phyloP scores from a whole-genome alignment of 1,140 invertebrate genomes.

The Chelonus insularis region DNA sequence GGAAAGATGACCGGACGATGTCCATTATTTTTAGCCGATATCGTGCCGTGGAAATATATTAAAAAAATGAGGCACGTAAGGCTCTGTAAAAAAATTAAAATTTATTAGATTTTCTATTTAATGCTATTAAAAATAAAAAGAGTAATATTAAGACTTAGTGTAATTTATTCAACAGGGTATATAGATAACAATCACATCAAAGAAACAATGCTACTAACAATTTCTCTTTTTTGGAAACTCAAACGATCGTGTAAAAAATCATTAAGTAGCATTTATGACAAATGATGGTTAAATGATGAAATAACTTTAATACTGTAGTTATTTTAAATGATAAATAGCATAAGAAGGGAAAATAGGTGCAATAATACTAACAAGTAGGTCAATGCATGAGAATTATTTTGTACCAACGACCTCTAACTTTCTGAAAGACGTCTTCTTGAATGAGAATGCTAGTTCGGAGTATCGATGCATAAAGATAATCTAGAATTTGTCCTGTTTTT shows the following conservation, averaged over 20 bases:
- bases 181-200: not conserved
- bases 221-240: not conserved
- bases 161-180: not conserved
- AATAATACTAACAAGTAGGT: constrained; percentile 31
- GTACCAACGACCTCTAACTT: constrained; percentile 13
- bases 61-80: constrained; percentile 45
- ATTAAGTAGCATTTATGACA: too few species aligned
- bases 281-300: too few species aligned
- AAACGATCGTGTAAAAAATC: too few species aligned
- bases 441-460: not conserved
- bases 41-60: constrained; percentile 16
- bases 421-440: not conserved
- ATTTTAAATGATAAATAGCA: too few species aligned
- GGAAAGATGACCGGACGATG: not conserved
- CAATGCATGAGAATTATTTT: constrained; percentile 38
- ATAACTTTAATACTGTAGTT: too few species aligned
- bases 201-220: not conserved
- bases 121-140: too few species aligned
- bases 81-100: constrained; percentile 37
- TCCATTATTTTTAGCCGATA: constrained; percentile 20
- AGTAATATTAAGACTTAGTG: too few species aligned
- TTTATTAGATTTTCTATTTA: too few species aligned
- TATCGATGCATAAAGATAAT: too few species aligned
- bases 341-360: not conserved
- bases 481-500: too few species aligned